These are phyloP conservation scores for Lipotes vexillifer DNA, from an alignment of 2,113 vertebrate genomes.

Conservation along the genomic window DNA sequence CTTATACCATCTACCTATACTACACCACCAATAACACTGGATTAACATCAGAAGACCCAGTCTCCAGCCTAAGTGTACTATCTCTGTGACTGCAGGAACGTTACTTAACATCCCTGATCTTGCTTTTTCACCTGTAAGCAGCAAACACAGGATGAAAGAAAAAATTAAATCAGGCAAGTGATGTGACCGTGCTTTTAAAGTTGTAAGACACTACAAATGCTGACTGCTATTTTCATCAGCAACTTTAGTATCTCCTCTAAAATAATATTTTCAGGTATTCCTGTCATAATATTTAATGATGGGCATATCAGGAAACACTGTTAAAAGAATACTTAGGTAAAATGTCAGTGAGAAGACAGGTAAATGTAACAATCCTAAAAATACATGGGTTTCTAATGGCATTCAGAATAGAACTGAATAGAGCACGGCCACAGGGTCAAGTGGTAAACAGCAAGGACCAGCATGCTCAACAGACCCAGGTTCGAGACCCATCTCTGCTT, in stretches of 20 bases:
- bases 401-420: neutral
- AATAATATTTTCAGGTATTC: constrained; percentile 58
- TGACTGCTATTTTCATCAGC: neutral
- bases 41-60: neutral
- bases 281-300: constrained; percentile 69
- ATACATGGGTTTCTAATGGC: neutral
- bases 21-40: neutral
- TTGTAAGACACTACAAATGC: neutral
- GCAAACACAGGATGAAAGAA: neutral
- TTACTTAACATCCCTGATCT: neutral
- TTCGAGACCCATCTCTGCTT: neutral
- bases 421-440: neutral
- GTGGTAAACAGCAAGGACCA: neutral
- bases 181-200: neutral
- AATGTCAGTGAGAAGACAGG: constrained; percentile 30
- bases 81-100: neutral
- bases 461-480: neutral
- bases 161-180: neutral
- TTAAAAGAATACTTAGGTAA: constrained; percentile 42
- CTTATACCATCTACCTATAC: neutral
- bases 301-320: constrained; percentile 44
- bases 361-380: constrained; percentile 27
- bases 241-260: constrained; percentile 39
- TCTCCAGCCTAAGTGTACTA: neutral
- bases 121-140: neutral